Percentiles rank a stretch among this genome's conserved stretches.
Conservation (phyloP, 2,888 invertebrate species). For the Hirudinaria manillensis region DNA sequence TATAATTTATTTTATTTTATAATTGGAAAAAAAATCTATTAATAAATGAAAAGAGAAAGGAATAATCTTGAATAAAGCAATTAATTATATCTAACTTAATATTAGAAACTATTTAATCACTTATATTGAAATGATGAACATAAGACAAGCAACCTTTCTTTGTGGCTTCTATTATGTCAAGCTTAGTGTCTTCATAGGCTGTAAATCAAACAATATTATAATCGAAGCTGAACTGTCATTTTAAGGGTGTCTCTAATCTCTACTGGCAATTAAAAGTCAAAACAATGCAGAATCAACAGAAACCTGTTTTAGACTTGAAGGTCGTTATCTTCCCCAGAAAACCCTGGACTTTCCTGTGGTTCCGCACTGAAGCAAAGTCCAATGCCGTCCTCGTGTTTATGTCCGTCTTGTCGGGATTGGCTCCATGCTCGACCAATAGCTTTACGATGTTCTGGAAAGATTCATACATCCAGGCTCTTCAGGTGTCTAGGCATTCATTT, state of each 20-base stretch:
- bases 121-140: background rate
- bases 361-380: conserved; percentile 49
- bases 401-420: conserved; percentile 51
- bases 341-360: conserved; percentile 46
- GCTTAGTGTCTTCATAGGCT: conserved; percentile 49
- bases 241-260: too few relatives aligned
- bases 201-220: conserved; percentile 13
- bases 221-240: too few relatives aligned
- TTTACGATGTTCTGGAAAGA: conserved; percentile 18
- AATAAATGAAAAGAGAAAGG: background rate
- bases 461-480: too few relatives aligned
- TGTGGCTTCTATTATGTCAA: conserved; percentile 51
- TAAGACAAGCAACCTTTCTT: conserved; percentile 45
- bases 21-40: background rate
- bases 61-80: background rate
- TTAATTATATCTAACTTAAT: too few relatives aligned
- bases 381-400: conserved; percentile 52
- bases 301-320: conserved; percentile 48
- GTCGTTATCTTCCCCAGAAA: conserved; percentile 52
- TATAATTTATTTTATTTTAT: too few relatives aligned
- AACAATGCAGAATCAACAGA: background rate
- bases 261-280: too few relatives aligned
- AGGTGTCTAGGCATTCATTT: background rate
- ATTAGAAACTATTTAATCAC: too few relatives aligned
- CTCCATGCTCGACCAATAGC: conserved; percentile 53